Base-by-base conservation (phyloP, 2,888 invertebrate genomes). In the Monoplex corrugatus region DNA sequence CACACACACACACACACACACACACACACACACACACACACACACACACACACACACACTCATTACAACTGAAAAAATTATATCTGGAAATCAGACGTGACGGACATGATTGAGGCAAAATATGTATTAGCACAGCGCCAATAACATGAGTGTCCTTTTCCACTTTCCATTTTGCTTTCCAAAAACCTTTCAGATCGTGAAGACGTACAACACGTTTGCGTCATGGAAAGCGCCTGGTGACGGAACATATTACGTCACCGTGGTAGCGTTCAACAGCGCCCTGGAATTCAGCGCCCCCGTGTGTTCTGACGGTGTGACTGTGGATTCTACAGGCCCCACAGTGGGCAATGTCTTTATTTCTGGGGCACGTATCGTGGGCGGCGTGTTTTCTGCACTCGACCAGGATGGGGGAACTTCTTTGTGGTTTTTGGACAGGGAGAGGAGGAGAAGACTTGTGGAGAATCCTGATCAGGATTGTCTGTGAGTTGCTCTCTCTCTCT, bases 241-340 rank as follows among this genome's bases (percentile, higher is more conserved):
- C 8, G 93, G 93, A 0, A 90, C 68, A 28, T 94, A 93, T 72
- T 92, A 91, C 85, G 89, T 93, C 13, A 93, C 93, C 3, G 93
- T 94, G 3, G 93, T 93, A 19, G 94, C 93, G 10, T 93, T 91
- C 78, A 94, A 94, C 89, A 91, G 91, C 44, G 94, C 94, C 5
- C 83, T 93, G 16, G 93, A 91, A 32, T 89, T 90, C 8, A 93
- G 93, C 35, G 89, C 89, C 16, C 91, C 93, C 0, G 93, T 93
- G 28, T 94, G 94, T 91, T 93, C 93, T 45, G 93, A 94, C 89
- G 94, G 94, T 44, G 91, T 94, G 5, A 91, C 90, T 0, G 86
- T 94, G 8, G 92, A 92, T 63, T 86, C 83, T 10, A 84, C 88
- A 28, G 45, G 87, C 13, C 92, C 93, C n/a, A 57, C 43, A 35